phyloP scores from a whole-genome alignment of 1,140 invertebrate species.

The Magallana ariakensis region DNA sequence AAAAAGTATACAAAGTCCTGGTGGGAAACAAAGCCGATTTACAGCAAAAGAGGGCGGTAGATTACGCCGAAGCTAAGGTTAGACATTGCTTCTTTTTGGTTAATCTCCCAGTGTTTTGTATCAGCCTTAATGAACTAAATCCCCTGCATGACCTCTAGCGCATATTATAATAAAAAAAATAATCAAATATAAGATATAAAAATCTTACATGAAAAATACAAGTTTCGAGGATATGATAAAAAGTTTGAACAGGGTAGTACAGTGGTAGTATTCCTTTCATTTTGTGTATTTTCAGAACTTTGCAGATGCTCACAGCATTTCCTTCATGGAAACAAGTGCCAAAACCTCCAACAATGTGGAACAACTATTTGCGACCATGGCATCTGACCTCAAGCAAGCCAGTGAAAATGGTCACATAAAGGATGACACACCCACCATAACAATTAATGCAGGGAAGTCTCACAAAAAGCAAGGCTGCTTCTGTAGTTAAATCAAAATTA shows the following conservation, averaged over 20 bases:
- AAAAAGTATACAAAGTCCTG: neutral
- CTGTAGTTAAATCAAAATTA: neutral
- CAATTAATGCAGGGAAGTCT: neutral
- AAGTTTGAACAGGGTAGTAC: too few relatives aligned
- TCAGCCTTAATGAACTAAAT: too few relatives aligned
- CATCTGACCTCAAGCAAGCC: neutral
- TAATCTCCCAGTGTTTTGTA: too few relatives aligned
- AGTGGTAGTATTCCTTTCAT: neutral
- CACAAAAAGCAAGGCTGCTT: neutral
- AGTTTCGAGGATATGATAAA: too few relatives aligned
- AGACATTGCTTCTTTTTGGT: neutral
- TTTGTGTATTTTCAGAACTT: neutral
- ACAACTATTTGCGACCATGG: conserved; percentile 22
- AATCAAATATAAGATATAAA: too few relatives aligned
- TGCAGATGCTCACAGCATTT: neutral
- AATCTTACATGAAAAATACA: too few relatives aligned
- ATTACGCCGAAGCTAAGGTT: conserved; percentile 7
- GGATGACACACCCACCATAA: neutral
- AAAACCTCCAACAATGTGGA: conserved; percentile 38
- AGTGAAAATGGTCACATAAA: neutral
- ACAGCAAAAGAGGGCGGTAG: neutral
- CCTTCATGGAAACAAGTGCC: conserved; percentile 30
- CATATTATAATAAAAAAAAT: too few relatives aligned
- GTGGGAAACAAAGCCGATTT: conserved; percentile 19
- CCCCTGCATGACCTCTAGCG: too few relatives aligned